Evolutionary conservation across 2,113 vertebrate species (phyloP).

Genomic region (Typhlomys cinereus): DNA sequence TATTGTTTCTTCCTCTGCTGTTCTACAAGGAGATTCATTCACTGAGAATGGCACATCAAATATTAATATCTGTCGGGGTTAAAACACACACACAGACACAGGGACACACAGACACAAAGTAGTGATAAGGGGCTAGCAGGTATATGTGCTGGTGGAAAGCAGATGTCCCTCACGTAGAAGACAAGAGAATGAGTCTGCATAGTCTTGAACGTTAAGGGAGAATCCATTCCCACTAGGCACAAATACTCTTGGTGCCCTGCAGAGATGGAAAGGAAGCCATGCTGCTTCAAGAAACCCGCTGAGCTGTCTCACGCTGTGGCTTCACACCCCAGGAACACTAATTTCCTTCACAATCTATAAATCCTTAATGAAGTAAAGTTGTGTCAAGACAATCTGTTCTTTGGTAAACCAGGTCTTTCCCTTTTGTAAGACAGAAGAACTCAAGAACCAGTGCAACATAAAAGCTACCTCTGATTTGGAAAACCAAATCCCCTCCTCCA

Average conservation of each 20-base stretch:
- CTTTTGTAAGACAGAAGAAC: neutral
- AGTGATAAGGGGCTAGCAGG: neutral
- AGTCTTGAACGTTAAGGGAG: neutral
- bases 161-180: neutral
- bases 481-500: neutral
- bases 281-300: accelerated
- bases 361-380: neutral
- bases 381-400: neutral
- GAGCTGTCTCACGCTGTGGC: neutral
- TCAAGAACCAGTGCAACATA: neutral
- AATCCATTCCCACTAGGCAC: neutral
- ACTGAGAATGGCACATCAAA: neutral
- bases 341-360: neutral
- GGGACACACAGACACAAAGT: neutral
- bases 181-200: neutral
- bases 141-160: neutral
- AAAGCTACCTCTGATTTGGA: neutral
- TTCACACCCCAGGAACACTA: neutral
- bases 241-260: accelerated
- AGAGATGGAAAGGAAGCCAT: accelerated
- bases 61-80: neutral
- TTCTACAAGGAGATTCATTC: neutral
- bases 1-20: neutral
- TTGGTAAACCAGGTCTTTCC: neutral
- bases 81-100: too few species aligned